These are phyloP conservation scores for Pyrrhosoma nymphula DNA, from an alignment of 2,888 invertebrate genomes.

Conservation along the genomic window DNA sequence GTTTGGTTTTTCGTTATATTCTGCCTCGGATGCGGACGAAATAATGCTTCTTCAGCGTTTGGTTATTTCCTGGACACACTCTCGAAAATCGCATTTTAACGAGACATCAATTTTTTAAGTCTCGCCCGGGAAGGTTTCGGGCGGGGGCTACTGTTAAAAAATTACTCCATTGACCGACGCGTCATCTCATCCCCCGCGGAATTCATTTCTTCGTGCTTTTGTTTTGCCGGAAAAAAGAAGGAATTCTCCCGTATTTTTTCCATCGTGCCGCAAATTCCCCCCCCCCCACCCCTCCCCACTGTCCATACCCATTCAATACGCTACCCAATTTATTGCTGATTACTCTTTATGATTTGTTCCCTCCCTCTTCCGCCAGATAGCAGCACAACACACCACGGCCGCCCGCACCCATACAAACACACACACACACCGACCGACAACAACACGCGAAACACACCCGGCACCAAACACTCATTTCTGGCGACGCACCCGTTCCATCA, in stretches of 20 bases:
- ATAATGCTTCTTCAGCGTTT: background rate
- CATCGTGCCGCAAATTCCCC: background rate
- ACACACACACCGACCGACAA: background rate
- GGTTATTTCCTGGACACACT: background rate
- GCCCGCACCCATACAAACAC: background rate
- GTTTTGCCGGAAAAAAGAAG: constrained; percentile 3
- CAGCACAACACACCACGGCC: too few relatives aligned
- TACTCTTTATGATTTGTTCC: constrained; percentile 62
- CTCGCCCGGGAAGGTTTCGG: background rate
- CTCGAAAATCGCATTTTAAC: constrained; percentile 24
- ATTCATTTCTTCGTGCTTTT: constrained; percentile 55
- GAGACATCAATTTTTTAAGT: constrained; percentile 12
- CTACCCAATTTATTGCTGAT: constrained; percentile 65
- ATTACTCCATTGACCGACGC: constrained; percentile 53
- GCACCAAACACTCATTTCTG: constrained; percentile 52
- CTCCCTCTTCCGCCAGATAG: constrained; percentile 10
- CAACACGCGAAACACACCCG: background rate
- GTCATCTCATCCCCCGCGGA: constrained; percentile 52
- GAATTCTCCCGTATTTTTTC: background rate
- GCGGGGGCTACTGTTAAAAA: constrained; percentile 30
- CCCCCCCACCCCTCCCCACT: background rate
- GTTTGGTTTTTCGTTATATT: too few relatives aligned
- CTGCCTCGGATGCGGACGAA: background rate
- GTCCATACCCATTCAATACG: constrained; percentile 62
- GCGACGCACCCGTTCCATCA: constrained; percentile 29